Evolutionary conservation across 2,888 invertebrate genomes (phyloP), one percentile per base, ranked within the genome.

Genomic region (Eudemis profundana): DNA sequence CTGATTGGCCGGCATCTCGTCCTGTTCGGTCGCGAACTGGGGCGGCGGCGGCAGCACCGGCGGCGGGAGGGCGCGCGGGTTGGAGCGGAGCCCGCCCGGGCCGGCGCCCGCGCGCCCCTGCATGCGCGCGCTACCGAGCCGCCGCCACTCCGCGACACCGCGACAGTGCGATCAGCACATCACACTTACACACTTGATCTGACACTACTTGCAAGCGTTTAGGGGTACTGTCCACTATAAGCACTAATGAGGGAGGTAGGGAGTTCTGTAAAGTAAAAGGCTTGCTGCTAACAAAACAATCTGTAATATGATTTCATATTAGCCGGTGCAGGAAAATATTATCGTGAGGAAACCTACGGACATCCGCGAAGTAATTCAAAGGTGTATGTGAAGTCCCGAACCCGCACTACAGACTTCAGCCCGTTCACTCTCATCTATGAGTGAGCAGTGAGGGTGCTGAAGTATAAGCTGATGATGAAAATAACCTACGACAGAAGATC

Each of bases 1-100:
- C 79, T 92, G 91, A 77, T 90, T 92, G 78, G 88, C 83, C 63
- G 91, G 90, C 92, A 92, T 92, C 74, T 91, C 92, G 85, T 87
- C 87, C 70, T 86, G 84, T 27, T 90, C 87, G 17, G 87, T 81
- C 69, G 90, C 89, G 74, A 90, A 90, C 84, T 90, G 89, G 69
- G 90, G 91, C 73, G 90, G 90, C 73, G 90, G 90, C 70, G 89
- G 90, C 78, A 90, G 78, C 69, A 90, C 90, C 64, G 90, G 89
- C 72, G 89, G 90, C 75, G 80, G 84, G 77, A 87, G 90, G 89
- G 90, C 90, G 89, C 91, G 90, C 89, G 89, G 88, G 87, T 84
- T 82, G 70, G 88, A 84, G 85, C 86, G 88, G 81, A 82, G 90
- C 90, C 89, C 91, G 84, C 87, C 85, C 87, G 89, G 85, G 85